Percentiles rank a stretch among this genome's conserved stretches.
phyloP scores from a whole-genome alignment of 2,888 invertebrate genomes.

The Eremobia ochroleuca region DNA sequence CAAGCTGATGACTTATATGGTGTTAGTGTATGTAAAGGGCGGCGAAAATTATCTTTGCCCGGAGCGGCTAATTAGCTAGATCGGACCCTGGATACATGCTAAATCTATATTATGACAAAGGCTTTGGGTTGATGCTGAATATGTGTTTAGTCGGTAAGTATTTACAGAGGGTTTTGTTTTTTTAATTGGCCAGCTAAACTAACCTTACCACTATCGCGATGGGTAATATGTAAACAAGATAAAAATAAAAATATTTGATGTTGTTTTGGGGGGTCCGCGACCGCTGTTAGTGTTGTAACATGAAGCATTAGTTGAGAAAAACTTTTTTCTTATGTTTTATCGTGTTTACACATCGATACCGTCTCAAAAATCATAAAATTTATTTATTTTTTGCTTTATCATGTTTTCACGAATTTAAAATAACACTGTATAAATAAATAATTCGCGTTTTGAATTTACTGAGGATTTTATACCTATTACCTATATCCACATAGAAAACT shows the following conservation, averaged over 20 bases:
- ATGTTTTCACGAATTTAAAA: not conserved
- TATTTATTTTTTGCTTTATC: too few species aligned
- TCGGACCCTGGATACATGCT: too few species aligned
- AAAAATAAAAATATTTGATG: too few species aligned
- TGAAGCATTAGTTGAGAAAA: not conserved
- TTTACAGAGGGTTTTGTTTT: not conserved
- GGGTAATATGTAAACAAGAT: not conserved
- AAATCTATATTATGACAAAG: too few species aligned
- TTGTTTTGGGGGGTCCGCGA: not conserved
- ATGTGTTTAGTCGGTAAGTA: not conserved
- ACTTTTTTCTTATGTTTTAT: too few species aligned
- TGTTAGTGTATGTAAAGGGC: too few species aligned
- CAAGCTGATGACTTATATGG: too few species aligned
- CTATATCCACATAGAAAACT: not conserved
- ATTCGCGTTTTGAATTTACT: constrained; percentile 16
- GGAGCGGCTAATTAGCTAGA: too few species aligned
- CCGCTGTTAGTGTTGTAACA: too few species aligned
- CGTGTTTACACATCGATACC: too few species aligned
- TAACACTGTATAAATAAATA: not conserved
- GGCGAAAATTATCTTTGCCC: too few species aligned
- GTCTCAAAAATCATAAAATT: too few species aligned
- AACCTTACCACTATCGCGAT: not conserved
- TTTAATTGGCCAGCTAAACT: not conserved
- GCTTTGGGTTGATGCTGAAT: not conserved
- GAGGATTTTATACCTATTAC: not conserved